These are phyloP conservation scores for Podarcis raffonei DNA, from an alignment of 2,113 vertebrate genomes.

Conservation along the genomic window DNA sequence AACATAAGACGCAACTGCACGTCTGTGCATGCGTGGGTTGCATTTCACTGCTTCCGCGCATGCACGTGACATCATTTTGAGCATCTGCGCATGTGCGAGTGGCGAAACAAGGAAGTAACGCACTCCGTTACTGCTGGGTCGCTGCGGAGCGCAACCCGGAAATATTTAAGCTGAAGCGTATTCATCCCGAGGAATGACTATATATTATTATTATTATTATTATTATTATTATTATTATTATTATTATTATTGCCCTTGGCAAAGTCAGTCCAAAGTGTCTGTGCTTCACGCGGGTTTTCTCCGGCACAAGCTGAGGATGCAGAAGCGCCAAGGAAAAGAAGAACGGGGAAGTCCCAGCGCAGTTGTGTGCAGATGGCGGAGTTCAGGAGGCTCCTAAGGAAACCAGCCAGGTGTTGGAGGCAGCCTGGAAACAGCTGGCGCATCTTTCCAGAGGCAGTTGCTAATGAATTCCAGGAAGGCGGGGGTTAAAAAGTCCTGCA, in stretches of 20 bases:
- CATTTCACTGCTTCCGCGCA: rapidly evolving
- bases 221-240: too few species aligned
- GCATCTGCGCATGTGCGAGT: too few species aligned
- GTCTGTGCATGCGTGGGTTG: too few species aligned
- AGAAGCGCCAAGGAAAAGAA: background rate
- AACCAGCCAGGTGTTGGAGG: background rate
- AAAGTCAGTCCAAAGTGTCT: background rate
- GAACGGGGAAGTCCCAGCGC: constrained; percentile 5
- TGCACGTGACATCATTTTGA: too few species aligned
- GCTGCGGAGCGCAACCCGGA: too few species aligned
- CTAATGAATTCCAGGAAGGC: rapidly evolving
- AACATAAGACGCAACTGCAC: too few species aligned
- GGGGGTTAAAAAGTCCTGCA: background rate
- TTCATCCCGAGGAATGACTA: too few species aligned
- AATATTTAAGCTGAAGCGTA: too few species aligned
- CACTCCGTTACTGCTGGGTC: too few species aligned
- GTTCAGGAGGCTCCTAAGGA: background rate
- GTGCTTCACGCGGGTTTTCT: background rate
- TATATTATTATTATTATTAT: too few species aligned
- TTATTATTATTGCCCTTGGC: background rate
- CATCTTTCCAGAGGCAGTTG: background rate
- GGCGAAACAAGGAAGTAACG: too few species aligned
- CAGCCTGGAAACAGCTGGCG: constrained; percentile 35
- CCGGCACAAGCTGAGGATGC: constrained; percentile 2
- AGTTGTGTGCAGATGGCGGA: constrained; percentile 30